A percentile compares a stretch with the other conserved stretches of the same genome.
Evolutionary conservation across 2,797 vertebrate species (phyloP).

Genomic region (Fistularia tabacaria): DNA sequence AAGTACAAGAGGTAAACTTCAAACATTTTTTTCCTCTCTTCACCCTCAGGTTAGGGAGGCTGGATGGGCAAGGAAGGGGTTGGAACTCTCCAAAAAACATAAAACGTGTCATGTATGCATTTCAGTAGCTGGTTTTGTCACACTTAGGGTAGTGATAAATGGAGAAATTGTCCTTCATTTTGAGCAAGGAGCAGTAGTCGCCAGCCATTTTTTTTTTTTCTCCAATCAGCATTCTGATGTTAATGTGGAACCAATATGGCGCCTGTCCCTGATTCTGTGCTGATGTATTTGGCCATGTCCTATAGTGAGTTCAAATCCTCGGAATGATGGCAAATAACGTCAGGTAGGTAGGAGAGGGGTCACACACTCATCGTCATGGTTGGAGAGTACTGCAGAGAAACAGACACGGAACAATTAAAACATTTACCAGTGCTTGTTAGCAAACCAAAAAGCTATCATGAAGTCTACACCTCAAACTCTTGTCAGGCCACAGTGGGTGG

Average conservation of each 20-base stretch:
- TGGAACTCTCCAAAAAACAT: conserved; percentile 57
- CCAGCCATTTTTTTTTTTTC: conserved; percentile 67
- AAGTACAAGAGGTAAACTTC: conserved; percentile 71
- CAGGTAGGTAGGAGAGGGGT: conserved; percentile 55
- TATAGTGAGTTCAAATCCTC: conserved; percentile 72
- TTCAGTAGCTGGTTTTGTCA: conserved; percentile 85
- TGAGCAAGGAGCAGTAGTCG: conserved; percentile 86
- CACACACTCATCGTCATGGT: conserved; percentile 99
- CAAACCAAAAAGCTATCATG: not conserved
- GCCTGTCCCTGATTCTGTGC: conserved; percentile 81
- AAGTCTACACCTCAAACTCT: not conserved
- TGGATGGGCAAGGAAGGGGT: conserved; percentile 14
- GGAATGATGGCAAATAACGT: conserved; percentile 84
- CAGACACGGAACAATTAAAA: conserved; percentile 34
- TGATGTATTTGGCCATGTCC: conserved; percentile 81
- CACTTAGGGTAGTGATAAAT: conserved; percentile 72
- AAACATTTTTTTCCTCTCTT: conserved; percentile 53
- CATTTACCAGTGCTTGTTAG: not conserved
- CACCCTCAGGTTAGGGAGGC: conserved; percentile 25
- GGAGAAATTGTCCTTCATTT: conserved; percentile 86
- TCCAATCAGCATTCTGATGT: conserved; percentile 67
- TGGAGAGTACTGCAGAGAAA: conserved; percentile 88
- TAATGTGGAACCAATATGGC: conserved; percentile 88
- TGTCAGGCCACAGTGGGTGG: conserved; percentile 1
- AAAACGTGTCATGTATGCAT: conserved; percentile 86